These are phyloP conservation scores for Lathamus discolor DNA, from an alignment of 2,113 vertebrate species.

Conservation along the genomic window DNA sequence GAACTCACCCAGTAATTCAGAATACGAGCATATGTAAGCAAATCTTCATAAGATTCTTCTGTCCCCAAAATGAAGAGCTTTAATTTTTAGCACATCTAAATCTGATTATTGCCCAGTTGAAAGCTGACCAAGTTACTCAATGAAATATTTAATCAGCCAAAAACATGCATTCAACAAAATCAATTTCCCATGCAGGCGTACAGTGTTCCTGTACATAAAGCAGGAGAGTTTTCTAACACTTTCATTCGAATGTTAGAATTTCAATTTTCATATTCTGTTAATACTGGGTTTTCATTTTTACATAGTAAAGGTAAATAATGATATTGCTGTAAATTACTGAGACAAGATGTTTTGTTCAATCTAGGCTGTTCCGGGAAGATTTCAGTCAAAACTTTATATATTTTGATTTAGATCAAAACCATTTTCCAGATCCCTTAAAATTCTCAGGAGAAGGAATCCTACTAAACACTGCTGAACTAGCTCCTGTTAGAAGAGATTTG, in stretches of 20 bases:
- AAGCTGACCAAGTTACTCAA: neutral
- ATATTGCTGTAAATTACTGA: neutral
- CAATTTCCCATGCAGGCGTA: neutral
- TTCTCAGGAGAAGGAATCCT: neutral
- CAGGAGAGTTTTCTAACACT: neutral
- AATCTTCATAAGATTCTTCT: neutral
- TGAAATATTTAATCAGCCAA: neutral
- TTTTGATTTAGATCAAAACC: neutral
- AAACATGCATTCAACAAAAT: neutral
- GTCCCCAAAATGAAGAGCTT: neutral
- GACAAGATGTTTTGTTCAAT: neutral
- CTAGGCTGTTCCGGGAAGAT: neutral
- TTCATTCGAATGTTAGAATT: neutral
- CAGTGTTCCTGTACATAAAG: neutral
- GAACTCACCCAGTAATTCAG: neutral
- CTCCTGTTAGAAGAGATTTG: neutral
- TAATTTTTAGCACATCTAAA: neutral
- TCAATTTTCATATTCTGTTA: neutral
- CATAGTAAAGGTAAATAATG: neutral
- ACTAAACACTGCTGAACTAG: neutral
- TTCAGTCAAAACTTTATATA: neutral
- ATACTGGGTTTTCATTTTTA: neutral
- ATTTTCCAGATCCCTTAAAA: neutral
- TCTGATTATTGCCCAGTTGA: neutral
- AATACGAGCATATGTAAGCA: neutral